Conservation (phyloP, 2,888 invertebrate genomes). For the Xestia c-nigrum region DNA sequence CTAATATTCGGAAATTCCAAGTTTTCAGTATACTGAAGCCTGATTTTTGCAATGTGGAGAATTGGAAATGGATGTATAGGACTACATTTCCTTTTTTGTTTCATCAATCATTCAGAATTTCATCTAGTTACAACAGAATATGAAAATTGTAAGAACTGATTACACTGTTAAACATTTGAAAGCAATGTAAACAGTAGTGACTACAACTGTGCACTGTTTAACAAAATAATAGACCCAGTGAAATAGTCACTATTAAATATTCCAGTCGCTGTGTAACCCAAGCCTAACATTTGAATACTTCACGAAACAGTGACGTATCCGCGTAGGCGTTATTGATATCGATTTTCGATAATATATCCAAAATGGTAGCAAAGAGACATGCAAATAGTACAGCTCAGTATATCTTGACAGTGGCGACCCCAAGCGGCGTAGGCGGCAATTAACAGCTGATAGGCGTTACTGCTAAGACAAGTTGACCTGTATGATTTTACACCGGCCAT, state of each 20-base stretch:
- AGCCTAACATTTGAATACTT: slow-evolving; percentile 29
- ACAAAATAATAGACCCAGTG: not conserved
- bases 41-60: not conserved
- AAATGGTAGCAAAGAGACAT: slow-evolving; percentile 71
- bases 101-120: not conserved
- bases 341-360: slow-evolving; percentile 63
- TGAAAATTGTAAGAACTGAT: not conserved
- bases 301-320: slow-evolving; percentile 20
- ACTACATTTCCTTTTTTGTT: not conserved
- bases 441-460: slow-evolving; percentile 81
- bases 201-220: not conserved
- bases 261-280: slow-evolving; percentile 6
- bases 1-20: not conserved
- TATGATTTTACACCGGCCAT: slow-evolving; percentile 63
- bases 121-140: not conserved
- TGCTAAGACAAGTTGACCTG: slow-evolving; percentile 71
- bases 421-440: slow-evolving; percentile 80
- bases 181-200: not conserved
- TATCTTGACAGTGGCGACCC: slow-evolving; percentile 72
- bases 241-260: not conserved
- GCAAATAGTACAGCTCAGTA: slow-evolving; percentile 65
- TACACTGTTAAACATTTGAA: not conserved
- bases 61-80: not conserved
- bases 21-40: not conserved
- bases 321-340: slow-evolving; percentile 64